Percentiles rank a stretch among this genome's conserved stretches.
Conservation (phyloP, 2,797 vertebrate species). For the Heterohyrax brucei region DNA sequence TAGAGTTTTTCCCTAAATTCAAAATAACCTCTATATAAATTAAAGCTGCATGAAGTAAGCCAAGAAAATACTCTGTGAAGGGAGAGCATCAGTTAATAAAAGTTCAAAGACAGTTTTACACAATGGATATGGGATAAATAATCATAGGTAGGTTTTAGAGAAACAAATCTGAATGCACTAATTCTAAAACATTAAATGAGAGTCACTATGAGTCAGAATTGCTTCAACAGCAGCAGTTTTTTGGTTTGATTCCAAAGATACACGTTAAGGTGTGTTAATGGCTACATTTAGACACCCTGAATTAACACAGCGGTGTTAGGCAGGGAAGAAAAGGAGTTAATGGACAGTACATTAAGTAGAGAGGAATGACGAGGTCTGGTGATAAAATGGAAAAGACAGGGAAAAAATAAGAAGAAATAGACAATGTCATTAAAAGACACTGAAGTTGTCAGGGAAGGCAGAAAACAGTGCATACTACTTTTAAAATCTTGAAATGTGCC, state of each 20-base stretch:
- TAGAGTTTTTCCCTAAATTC: too few relatives aligned
- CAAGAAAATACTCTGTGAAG: too few relatives aligned
- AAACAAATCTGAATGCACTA: not conserved
- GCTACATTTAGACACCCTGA: not conserved
- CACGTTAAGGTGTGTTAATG: not conserved
- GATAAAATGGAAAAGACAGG: not conserved
- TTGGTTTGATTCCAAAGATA: not conserved
- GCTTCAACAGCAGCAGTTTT: too few relatives aligned
- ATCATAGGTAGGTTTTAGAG: not conserved
- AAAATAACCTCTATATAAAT: too few relatives aligned
- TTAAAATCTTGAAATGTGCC: not conserved
- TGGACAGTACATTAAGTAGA: not conserved
- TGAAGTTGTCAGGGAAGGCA: not conserved
- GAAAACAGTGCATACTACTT: not conserved
- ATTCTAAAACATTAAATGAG: not conserved
- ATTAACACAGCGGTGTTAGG: not conserved
- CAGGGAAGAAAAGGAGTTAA: not conserved
- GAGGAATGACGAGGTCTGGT: not conserved
- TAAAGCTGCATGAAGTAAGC: too few relatives aligned
- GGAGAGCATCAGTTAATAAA: too few relatives aligned
- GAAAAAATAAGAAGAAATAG: not conserved
- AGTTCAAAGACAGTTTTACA: not conserved
- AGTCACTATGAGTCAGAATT: too few relatives aligned
- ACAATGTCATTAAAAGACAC: not conserved
- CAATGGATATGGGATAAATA: not conserved